Percentiles rank a stretch among this genome's conserved stretches.
Evolutionary conservation across 2,888 invertebrate genomes (phyloP).

Genomic region (Drosophila peninsularis): DNA sequence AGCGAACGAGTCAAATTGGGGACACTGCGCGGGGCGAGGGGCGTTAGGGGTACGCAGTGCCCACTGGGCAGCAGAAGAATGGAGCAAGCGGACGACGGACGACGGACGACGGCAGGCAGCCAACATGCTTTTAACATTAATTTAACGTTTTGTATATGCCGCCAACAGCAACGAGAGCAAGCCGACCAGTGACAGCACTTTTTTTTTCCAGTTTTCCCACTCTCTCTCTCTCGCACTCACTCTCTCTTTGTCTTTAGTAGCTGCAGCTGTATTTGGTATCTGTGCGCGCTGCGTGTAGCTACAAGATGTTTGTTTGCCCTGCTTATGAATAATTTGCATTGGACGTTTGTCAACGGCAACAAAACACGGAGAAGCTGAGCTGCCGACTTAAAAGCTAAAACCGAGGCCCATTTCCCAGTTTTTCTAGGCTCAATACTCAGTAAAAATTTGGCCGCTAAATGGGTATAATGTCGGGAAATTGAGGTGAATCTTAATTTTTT

Average conservation of each 20-base stretch:
- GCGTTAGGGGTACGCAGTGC: constrained; percentile 11
- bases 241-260: neutral
- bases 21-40: neutral
- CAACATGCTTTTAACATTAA: constrained; percentile 61
- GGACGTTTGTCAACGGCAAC: constrained; percentile 46
- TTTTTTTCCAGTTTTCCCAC: constrained; percentile 4
- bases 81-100: constrained; percentile 1
- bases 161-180: constrained; percentile 16
- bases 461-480: neutral
- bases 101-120: constrained; percentile 19
- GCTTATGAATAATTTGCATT: constrained; percentile 75
- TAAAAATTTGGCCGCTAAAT: neutral
- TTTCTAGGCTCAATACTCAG: constrained; percentile 1
- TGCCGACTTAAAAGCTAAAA: constrained; percentile 36
- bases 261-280: neutral
- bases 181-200: constrained; percentile 30
- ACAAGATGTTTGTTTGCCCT: constrained; percentile 67
- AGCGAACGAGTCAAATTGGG: constrained; percentile 16
- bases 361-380: constrained; percentile 16
- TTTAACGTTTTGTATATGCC: constrained; percentile 55
- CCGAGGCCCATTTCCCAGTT: constrained; percentile 30
- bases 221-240: neutral
- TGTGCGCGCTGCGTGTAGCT: constrained; percentile 24
- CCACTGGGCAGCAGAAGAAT: constrained; percentile 31
- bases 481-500: too few relatives aligned